Conservation (phyloP, 2,113 vertebrate species). For the Odontophorus gujanensis region DNA sequence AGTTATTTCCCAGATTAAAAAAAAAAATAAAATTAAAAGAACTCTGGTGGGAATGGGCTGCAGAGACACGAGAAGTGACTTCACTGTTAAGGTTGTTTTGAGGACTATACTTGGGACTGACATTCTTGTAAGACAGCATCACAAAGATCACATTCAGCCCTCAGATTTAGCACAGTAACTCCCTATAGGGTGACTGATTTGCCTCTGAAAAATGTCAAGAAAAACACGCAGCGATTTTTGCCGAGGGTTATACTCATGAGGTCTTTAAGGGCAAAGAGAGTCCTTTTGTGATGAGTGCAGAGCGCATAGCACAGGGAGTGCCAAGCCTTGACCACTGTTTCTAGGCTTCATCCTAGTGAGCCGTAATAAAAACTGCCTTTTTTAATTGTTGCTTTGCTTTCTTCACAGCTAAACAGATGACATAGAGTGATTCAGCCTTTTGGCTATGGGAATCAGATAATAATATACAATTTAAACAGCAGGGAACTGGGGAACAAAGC, state of each 20-base stretch:
- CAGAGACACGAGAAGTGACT: not conserved
- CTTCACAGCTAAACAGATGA: slow-evolving; percentile 27
- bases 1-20: slow-evolving; percentile 35
- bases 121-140: slow-evolving; percentile 25
- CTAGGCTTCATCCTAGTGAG: not conserved
- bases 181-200: not conserved
- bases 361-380: not conserved
- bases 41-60: not conserved
- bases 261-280: not conserved
- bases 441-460: slow-evolving; percentile 3
- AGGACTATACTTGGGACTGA: slow-evolving; percentile 21
- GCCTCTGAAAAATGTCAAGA: slow-evolving; percentile 37
- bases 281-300: not conserved
- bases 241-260: slow-evolving; percentile 26
- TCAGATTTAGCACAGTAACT: not conserved
- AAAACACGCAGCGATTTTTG: slow-evolving; percentile 17
- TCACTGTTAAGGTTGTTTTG: slow-evolving; percentile 1
- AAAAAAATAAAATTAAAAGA: not conserved
- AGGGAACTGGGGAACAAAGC: not conserved
- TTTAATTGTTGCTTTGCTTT: slow-evolving; percentile 31
- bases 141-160: slow-evolving; percentile 58
- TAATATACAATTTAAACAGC: slow-evolving; percentile 26
- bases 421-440: not conserved
- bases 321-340: not conserved
- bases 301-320: not conserved